A percentile compares a stretch with the other conserved stretches of the same genome.
Conservation (phyloP, 2,888 invertebrate genomes). For the Campoplex capitator region DNA sequence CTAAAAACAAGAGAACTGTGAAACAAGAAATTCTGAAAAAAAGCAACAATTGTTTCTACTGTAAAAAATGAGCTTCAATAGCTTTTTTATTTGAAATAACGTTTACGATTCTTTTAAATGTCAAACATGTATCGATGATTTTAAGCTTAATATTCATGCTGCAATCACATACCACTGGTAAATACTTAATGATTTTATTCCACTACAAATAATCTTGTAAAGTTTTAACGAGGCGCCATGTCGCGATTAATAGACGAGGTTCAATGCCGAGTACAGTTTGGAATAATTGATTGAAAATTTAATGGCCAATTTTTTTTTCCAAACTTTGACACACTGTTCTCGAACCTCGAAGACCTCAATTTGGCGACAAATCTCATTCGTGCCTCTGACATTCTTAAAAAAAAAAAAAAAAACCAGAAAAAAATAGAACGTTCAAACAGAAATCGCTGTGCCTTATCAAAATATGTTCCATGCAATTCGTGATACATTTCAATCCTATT, state of each 20-base stretch:
- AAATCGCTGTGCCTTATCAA: neutral
- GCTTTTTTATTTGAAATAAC: conserved; percentile 26
- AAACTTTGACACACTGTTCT: conserved; percentile 24
- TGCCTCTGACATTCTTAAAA: neutral
- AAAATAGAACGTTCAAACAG: neutral
- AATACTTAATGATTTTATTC: conserved; percentile 18
- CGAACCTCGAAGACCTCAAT: neutral
- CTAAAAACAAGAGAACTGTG: neutral
- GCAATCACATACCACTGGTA: conserved; percentile 54
- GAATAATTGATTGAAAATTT: conserved; percentile 62
- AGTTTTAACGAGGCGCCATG: conserved; percentile 2
- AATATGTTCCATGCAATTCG: neutral
- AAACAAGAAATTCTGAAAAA: neutral
- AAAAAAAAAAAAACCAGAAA: neutral
- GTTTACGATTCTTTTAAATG: conserved; percentile 28
- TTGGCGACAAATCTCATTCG: neutral
- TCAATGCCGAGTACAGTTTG: conserved; percentile 34
- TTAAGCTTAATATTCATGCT: conserved; percentile 55
- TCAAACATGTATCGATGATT: conserved; percentile 49
- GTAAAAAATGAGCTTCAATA: neutral
- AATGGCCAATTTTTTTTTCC: conserved; percentile 63
- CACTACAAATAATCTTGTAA: conserved; percentile 17
- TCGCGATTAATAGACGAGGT: conserved; percentile 20
- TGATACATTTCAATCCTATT: neutral
- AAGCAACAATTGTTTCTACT: neutral